A percentile compares a stretch with the other conserved stretches of the same genome.
phyloP scores from a whole-genome alignment of 1,140 invertebrate genomes.

The Drosophila albomicans region DNA sequence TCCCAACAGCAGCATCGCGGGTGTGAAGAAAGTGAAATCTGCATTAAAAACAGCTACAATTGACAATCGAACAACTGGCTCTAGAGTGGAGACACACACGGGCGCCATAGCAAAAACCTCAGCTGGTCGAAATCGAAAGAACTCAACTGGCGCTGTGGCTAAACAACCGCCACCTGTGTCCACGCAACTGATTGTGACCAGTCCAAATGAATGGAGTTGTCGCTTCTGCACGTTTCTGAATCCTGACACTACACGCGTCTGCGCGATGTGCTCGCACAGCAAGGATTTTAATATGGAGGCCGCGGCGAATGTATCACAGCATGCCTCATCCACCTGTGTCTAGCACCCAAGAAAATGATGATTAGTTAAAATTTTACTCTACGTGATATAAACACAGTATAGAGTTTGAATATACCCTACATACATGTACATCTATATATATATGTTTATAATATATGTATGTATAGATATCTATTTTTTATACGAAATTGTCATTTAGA shows the following conservation, averaged over 20 bases:
- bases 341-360: conserved; percentile 41
- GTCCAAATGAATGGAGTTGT: conserved; percentile 88
- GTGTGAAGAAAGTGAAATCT: conserved; percentile 73
- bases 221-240: conserved; percentile 90
- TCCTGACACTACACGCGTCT: conserved; percentile 86
- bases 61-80: conserved; percentile 53
- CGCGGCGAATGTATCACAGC: conserved; percentile 64
- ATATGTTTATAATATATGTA: conserved; percentile 8
- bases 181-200: conserved; percentile 72
- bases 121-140: conserved; percentile 31
- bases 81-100: background rate
- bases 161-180: conserved; percentile 66
- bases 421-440: conserved; percentile 24
- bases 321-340: conserved; percentile 78
- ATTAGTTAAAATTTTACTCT: conserved; percentile 37
- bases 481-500: conserved; percentile 48
- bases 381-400: conserved; percentile 54
- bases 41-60: conserved; percentile 66
- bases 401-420: conserved; percentile 44
- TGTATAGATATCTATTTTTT: conserved; percentile 52
- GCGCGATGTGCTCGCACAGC: conserved; percentile 90
- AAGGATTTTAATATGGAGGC: conserved; percentile 80
- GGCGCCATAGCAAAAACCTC: background rate
- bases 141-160: conserved; percentile 53
- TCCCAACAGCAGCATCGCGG: conserved; percentile 55